Base-by-base conservation (phyloP, 2,797 vertebrate species). In the Aplochiton taeniatus region DNA sequence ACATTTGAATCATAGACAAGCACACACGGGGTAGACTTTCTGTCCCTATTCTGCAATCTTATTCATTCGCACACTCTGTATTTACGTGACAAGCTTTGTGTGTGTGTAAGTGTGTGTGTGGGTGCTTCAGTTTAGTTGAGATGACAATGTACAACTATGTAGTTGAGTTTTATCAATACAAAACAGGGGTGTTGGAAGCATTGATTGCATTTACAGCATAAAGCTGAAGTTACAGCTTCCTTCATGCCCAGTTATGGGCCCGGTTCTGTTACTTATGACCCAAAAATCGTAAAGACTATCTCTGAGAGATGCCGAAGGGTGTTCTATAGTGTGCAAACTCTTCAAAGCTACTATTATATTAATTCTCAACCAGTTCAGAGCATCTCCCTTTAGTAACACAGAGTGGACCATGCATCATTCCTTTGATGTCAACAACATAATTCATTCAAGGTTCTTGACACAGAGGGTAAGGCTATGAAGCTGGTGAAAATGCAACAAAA, bases 1-100 rank as follows among this genome's bases (percentile, higher is more conserved):
- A 82, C 79, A 87, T 89, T 79, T 86, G 83, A 87, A 86, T 84
- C 72, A 79, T 74, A 83, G 75, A 76, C 74, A 69, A 80, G 80
- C 71, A 45, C 77, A 78, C 69, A 65, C 72, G 11, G 42, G 62
- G 79, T 66, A 66, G 79, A 73, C 79, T 76, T 83, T 88, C 82
- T 77, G 31, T 80, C 80, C 81, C 76, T 69, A 51, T 77, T 82
- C 65, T 81, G 84, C 79, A 65, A 85, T 84, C 72, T 78, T 83
- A 77, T 83, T 85, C 83, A 86, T 89, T 88, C 85, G 85, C 76
- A 72, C 74, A n/a, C 58, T 59, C 83, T 6, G 51, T 80, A 75
- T 81, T 85, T 86, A 76, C 76, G 70, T 70, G 74, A 76, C 77
- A 69, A 63, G 19, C 68, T 57, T 58, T 56, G 31, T 56, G 48